Conservation (phyloP, 2,113 vertebrate genomes). For the Geococcyx californianus region DNA sequence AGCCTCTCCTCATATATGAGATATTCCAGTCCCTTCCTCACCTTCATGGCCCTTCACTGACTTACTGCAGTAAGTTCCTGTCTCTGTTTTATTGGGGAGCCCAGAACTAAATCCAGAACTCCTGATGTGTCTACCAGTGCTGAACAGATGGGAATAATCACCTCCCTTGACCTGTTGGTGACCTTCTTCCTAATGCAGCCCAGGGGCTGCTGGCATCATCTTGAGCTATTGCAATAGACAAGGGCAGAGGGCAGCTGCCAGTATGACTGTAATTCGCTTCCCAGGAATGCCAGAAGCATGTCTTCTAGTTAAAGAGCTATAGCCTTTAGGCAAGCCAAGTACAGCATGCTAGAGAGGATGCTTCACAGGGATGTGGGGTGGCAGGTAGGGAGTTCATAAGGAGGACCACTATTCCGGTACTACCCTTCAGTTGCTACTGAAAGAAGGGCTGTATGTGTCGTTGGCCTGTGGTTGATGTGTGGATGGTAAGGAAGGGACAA, state of each 20-base stretch:
- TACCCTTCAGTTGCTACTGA: not conserved
- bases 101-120: not conserved
- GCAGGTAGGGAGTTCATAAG: not conserved
- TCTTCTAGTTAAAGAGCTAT: not conserved
- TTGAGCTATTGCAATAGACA: slow-evolving; percentile 21
- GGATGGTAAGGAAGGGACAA: not conserved
- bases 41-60: not conserved
- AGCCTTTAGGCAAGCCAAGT: not conserved
- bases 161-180: not conserved
- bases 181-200: not conserved
- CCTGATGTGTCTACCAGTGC: not conserved
- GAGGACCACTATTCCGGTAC: not conserved
- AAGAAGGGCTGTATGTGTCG: not conserved
- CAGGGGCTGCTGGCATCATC: slow-evolving; percentile 18
- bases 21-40: not conserved
- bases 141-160: not conserved
- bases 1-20: not conserved
- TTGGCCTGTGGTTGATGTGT: not conserved
- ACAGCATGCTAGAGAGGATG: not conserved
- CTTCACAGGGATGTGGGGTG: not conserved
- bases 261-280: not conserved
- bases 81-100: not conserved
- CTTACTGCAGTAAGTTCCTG: not conserved
- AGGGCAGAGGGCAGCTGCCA: slow-evolving; percentile 49
- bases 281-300: not conserved